These are phyloP conservation scores for Odontesthes bonariensis DNA, from an alignment of 2,113 vertebrate genomes.

Conservation along the genomic window DNA sequence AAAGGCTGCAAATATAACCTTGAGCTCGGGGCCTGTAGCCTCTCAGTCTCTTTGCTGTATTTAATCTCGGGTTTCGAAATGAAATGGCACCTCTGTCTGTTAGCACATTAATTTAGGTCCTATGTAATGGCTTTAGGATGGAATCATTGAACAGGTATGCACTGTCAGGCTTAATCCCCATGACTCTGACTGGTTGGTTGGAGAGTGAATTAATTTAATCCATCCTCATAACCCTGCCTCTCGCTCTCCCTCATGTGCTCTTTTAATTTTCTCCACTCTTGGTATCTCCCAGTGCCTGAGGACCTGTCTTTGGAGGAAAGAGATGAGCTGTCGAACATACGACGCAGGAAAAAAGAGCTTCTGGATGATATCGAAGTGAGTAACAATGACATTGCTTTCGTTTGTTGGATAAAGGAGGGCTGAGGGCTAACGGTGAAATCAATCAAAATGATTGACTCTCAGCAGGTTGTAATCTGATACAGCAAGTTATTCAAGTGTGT, in stretches of 20 bases:
- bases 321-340: constrained; percentile 95
- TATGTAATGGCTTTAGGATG: constrained; percentile 36
- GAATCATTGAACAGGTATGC: constrained; percentile 55
- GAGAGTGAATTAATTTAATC: constrained; percentile 66
- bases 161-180: constrained; percentile 58
- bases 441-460: background rate
- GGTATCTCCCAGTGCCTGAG: constrained; percentile 88
- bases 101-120: constrained; percentile 59
- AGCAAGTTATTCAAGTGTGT: background rate
- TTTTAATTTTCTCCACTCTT: constrained; percentile 42
- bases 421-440: background rate
- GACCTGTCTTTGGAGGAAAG: constrained; percentile 93
- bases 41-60: constrained; percentile 1
- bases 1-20: constrained; percentile 10
- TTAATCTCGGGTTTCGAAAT: constrained; percentile 1
- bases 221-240: constrained; percentile 39
- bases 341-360: constrained; percentile 95
- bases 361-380: constrained; percentile 98
- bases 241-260: constrained; percentile 31
- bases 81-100: constrained; percentile 17
- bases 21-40: background rate
- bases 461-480: background rate
- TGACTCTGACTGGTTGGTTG: constrained; percentile 52
- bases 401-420: background rate
- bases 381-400: constrained; percentile 6